These are phyloP conservation scores for Hypocryptadius cinnamomeus DNA, from an alignment of 2,113 vertebrate species.

Conservation along the genomic window DNA sequence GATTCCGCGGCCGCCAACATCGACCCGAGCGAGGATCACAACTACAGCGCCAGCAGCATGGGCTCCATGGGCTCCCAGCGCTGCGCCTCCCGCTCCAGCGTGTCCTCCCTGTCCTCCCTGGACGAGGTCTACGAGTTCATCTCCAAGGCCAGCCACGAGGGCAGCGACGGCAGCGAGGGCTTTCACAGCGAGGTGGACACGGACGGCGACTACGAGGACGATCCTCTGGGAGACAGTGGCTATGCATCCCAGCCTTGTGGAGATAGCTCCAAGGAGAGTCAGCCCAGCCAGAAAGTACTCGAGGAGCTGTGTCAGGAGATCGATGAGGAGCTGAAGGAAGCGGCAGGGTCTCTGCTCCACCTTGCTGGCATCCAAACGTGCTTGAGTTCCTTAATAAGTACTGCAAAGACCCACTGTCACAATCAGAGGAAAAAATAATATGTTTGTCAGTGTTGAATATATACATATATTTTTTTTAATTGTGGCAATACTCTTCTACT, in stretches of 20 bases:
- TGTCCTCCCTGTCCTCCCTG: conserved; percentile 81
- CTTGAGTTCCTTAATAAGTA: conserved; percentile 85
- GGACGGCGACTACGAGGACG: conserved; percentile 79
- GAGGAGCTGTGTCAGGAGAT: conserved; percentile 84
- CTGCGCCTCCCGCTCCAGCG: conserved; percentile 83
- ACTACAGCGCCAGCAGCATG: conserved; percentile 83
- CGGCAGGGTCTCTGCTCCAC: conserved; percentile 95
- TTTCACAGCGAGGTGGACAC: conserved; percentile 93
- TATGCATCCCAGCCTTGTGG: conserved; percentile 68
- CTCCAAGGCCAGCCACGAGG: conserved; percentile 75
- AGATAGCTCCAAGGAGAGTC: conserved; percentile 64
- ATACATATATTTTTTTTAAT: conserved; percentile 71
- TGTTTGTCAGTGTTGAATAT: conserved; percentile 62
- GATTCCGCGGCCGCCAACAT: conserved; percentile 75
- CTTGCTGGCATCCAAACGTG: conserved; percentile 92
- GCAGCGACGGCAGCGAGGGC: conserved; percentile 85
- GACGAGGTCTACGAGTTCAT: conserved; percentile 83
- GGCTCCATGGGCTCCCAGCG: conserved; percentile 78
- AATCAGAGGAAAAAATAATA: conserved; percentile 87
- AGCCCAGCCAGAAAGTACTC: conserved; percentile 71
- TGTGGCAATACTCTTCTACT: conserved; percentile 79
- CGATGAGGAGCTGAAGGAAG: conserved; percentile 97
- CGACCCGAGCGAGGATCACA: conserved; percentile 95
- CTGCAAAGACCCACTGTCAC: conserved; percentile 80
- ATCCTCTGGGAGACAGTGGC: conserved; percentile 74